These are phyloP conservation scores for Melieria crassipennis DNA, from an alignment of 2,888 invertebrate genomes.

Conservation along the genomic window DNA sequence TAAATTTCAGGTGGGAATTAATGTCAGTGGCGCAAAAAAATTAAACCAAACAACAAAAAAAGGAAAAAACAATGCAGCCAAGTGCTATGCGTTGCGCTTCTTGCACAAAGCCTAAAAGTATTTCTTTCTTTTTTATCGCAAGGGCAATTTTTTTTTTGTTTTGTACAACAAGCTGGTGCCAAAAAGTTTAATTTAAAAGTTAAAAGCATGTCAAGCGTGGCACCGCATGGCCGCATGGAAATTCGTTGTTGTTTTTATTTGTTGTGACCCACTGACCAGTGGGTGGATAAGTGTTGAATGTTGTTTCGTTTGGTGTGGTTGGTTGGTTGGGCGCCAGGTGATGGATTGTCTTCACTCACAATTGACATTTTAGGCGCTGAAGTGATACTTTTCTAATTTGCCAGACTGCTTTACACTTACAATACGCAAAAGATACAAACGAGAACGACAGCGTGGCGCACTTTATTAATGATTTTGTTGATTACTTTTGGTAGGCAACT, in stretches of 20 bases:
- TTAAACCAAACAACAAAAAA: not conserved
- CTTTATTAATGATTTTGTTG: conserved; percentile 19
- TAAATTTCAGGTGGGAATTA: conserved; percentile 31
- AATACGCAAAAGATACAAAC: not conserved
- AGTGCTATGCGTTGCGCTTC: not conserved
- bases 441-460: not conserved
- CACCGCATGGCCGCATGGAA: too few relatives aligned
- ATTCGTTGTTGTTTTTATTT: too few relatives aligned
- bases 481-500: not conserved
- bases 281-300: too few relatives aligned
- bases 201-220: conserved; percentile 9
- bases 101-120: not conserved
- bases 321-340: not conserved
- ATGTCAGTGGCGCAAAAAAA: not conserved
- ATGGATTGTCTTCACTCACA: conserved; percentile 24
- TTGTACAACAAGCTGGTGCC: not conserved
- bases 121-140: not conserved
- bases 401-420: not conserved
- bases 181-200: conserved; percentile 16
- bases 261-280: too few relatives aligned
- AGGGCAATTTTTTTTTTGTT: not conserved
- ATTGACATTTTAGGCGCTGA: conserved; percentile 18
- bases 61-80: too few relatives aligned
- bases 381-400: not conserved
- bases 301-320: too few relatives aligned